A percentile compares a stretch with the other conserved stretches of the same genome.
Conservation (phyloP, 2,113 vertebrate species). For the Chascanopsetta lugubris region DNA sequence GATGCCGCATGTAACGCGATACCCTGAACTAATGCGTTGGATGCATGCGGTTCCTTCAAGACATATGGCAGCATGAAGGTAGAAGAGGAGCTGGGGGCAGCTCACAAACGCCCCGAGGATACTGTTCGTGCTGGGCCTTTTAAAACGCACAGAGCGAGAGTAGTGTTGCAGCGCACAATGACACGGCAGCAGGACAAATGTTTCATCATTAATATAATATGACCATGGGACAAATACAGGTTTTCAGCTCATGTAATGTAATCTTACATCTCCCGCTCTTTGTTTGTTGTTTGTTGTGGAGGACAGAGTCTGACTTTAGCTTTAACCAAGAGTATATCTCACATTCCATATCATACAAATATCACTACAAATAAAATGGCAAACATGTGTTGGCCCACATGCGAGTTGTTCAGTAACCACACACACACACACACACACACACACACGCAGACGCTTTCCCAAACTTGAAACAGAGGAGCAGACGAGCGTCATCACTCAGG, state of each 20-base stretch:
- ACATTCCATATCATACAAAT: background rate
- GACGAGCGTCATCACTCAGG: constrained; percentile 53
- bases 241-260: constrained; percentile 43
- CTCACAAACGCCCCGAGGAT: constrained; percentile 30
- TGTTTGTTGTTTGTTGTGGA: constrained; percentile 6
- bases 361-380: constrained; percentile 3
- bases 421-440: constrained; percentile 50
- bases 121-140: constrained; percentile 20
- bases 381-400: background rate
- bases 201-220: constrained; percentile 46
- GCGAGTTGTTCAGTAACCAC: constrained; percentile 32
- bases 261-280: constrained; percentile 12
- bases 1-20: constrained; percentile 59
- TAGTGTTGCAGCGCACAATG: constrained; percentile 40
- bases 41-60: constrained; percentile 43
- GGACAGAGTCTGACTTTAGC: background rate
- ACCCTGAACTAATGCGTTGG: constrained; percentile 71
- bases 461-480: constrained; percentile 48
- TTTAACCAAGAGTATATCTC: too few species aligned
- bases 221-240: constrained; percentile 36
- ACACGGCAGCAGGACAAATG: constrained; percentile 20
- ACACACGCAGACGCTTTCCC: constrained; percentile 52
- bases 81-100: constrained; percentile 27
- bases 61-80: constrained; percentile 47
- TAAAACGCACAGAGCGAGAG: constrained; percentile 10